Evolutionary conservation across 2,888 invertebrate genomes (phyloP).

Genomic region (Cryptus viduatorius): DNA sequence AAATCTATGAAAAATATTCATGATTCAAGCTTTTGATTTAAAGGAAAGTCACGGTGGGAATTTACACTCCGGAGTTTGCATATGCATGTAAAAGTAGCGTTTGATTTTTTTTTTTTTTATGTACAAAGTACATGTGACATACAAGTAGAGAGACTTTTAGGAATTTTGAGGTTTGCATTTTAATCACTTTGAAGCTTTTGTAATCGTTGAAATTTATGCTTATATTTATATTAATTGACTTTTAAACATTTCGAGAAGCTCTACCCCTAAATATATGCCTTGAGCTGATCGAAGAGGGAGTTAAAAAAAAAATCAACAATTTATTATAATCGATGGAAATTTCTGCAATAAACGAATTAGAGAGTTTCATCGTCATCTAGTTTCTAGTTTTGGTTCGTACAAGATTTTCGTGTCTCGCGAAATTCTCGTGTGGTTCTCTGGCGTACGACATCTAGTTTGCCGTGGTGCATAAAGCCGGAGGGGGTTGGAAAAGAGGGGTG

Average conservation of each 20-base stretch:
- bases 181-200: no score
- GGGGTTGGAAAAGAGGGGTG: constrained; percentile 18
- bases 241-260: no score
- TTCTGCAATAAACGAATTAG: constrained; percentile 5
- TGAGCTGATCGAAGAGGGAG: no score
- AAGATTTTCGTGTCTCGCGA: constrained; percentile 30
- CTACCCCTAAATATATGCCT: no score
- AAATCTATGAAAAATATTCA: not conserved
- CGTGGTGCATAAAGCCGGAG: constrained; percentile 46
- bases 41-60: no score
- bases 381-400: not conserved
- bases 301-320: not conserved
- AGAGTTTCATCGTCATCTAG: constrained; percentile 6
- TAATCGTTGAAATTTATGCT: no score
- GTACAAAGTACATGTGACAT: not conserved
- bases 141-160: no score
- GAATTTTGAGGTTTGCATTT: no score
- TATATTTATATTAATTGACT: no score
- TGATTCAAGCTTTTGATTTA: no score
- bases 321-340: constrained; percentile 5
- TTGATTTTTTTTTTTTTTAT: not conserved
- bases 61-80: no score
- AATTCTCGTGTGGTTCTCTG: constrained; percentile 36
- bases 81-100: no score
- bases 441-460: constrained; percentile 55